phyloP scores from a whole-genome alignment of 2,888 invertebrate genomes.

The Ditula angustiorana region DNA sequence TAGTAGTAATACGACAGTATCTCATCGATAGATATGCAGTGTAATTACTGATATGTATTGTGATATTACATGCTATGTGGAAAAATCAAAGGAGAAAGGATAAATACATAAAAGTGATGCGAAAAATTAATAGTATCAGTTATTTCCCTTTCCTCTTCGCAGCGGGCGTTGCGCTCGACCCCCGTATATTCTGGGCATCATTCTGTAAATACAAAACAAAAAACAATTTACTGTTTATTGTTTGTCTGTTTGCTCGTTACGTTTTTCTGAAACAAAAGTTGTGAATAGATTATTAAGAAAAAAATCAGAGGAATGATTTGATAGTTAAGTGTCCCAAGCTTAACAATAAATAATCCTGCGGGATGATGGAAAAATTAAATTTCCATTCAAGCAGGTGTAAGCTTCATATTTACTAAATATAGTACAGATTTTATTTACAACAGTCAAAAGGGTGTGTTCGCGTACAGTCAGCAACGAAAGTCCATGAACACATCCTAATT shows the following conservation, averaged over 20 bases:
- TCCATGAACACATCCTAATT: too few species aligned
- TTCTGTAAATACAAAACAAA: conserved; percentile 55
- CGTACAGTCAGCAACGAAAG: too few species aligned
- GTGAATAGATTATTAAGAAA: too few species aligned
- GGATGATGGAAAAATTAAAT: too few species aligned
- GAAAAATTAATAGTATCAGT: conserved; percentile 70
- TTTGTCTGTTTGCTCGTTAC: not conserved
- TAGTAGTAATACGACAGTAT: conserved; percentile 8
- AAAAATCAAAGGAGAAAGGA: conserved; percentile 73
- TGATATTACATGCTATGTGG: conserved; percentile 83
- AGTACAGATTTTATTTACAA: too few species aligned
- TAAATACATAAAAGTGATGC: conserved; percentile 78
- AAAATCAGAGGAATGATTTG: too few species aligned
- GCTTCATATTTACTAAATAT: too few species aligned
- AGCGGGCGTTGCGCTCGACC: conserved; percentile 78
- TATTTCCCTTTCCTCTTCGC: conserved; percentile 83
- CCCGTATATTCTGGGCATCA: conserved; percentile 63
- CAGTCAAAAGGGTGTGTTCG: too few species aligned
- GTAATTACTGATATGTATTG: conserved; percentile 78
- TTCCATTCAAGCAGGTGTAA: too few species aligned
- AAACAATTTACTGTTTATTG: not conserved
- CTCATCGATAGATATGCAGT: conserved; percentile 64
- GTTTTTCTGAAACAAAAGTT: not conserved
- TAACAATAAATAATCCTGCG: too few species aligned
- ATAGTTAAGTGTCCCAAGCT: too few species aligned